These are phyloP conservation scores for Temnothorax rugatulus DNA, from an alignment of 2,888 invertebrate species.

Conservation along the genomic window DNA sequence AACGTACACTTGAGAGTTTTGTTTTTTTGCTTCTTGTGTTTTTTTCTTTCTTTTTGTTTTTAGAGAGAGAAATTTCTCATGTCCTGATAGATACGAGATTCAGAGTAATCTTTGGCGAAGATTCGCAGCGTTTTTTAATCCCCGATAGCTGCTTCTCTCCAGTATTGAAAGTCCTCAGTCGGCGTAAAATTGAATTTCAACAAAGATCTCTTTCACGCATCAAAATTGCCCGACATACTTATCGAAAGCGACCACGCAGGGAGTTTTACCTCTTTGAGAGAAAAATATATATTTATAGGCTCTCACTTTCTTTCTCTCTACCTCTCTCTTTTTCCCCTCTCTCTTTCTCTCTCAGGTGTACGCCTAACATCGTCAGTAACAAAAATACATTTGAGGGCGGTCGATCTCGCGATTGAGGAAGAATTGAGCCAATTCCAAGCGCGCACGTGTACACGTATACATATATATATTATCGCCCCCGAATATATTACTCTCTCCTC, in stretches of 20 bases:
- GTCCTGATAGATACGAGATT: background rate
- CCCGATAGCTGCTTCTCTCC: background rate
- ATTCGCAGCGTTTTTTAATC: constrained; percentile 8
- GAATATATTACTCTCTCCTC: constrained; percentile 32
- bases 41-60: too few relatives aligned
- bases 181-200: background rate
- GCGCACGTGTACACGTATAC: constrained; percentile 35
- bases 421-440: constrained; percentile 49
- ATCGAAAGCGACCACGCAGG: background rate
- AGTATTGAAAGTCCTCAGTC: background rate
- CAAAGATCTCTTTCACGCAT: constrained; percentile 12
- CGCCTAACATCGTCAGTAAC: constrained; percentile 10
- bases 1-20: constrained; percentile 29
- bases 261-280: background rate
- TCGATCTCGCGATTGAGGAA: constrained; percentile 42
- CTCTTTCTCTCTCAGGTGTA: background rate
- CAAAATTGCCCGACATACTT: background rate
- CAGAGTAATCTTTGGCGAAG: background rate
- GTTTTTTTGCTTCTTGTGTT: background rate
- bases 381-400: constrained; percentile 36
- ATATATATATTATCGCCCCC: constrained; percentile 23
- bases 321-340: background rate
- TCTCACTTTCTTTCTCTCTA: background rate
- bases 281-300: constrained; percentile 19
- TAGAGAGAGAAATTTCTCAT: background rate